Evolutionary conservation across 2,888 invertebrate genomes (phyloP).

Genomic region (Trichopoda pennipes): DNA sequence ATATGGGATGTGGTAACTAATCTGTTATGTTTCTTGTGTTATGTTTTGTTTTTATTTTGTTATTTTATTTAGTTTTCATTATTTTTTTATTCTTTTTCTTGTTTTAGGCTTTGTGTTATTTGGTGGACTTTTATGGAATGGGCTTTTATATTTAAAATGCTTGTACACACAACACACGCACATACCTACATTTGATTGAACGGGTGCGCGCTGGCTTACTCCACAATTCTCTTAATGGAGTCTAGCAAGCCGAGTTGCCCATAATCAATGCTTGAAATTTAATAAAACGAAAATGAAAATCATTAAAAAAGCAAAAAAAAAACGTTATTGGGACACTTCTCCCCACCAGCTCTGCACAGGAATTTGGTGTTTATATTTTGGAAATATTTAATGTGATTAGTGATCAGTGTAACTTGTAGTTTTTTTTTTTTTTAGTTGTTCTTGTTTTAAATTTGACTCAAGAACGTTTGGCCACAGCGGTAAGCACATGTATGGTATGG

Average conservation of each 20-base stretch:
- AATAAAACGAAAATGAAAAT: conserved; percentile 7
- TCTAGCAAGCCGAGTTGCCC: conserved; percentile 24
- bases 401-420: conserved; percentile 18
- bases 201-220: conserved; percentile 14
- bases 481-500: conserved; percentile 1
- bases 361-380: conserved; percentile 20
- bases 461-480: conserved; percentile 4
- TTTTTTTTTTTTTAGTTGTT: too few relatives aligned
- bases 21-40: conserved; percentile 73
- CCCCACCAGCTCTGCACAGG: background rate
- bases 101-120: conserved; percentile 36
- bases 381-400: conserved; percentile 30
- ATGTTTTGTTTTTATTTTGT: conserved; percentile 60
- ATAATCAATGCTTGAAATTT: conserved; percentile 36
- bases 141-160: conserved; percentile 26
- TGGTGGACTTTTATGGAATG: conserved; percentile 42
- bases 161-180: background rate
- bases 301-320: conserved; percentile 16
- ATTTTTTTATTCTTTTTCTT: conserved; percentile 22
- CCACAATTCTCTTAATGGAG: conserved; percentile 11
- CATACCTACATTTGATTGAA: conserved; percentile 17
- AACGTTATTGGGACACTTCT: conserved; percentile 40
- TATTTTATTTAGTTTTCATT: conserved; percentile 2
- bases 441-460: conserved; percentile 9
- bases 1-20: conserved; percentile 81